Conservation (phyloP, 2,113 vertebrate genomes). For the Lophius piscatorius region DNA sequence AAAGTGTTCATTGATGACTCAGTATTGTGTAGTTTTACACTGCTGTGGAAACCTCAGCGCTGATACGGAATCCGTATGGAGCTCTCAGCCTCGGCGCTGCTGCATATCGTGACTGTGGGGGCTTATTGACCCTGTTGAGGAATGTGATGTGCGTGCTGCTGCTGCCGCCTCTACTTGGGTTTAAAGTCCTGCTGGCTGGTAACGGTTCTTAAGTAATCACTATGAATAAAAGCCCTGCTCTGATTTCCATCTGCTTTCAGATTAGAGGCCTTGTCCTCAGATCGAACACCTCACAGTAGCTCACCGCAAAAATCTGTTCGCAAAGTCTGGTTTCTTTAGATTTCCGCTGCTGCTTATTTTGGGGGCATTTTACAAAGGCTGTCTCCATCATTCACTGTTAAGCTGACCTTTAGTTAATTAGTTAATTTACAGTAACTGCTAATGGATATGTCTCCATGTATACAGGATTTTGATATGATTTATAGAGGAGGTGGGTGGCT, state of each 20-base stretch:
- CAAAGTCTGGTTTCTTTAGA: conserved; percentile 5
- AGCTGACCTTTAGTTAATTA: conserved; percentile 39
- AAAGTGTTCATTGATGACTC: conserved; percentile 22
- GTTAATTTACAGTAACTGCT: conserved; percentile 12
- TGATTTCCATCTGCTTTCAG: conserved; percentile 38
- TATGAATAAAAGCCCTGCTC: conserved; percentile 19
- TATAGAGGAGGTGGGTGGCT: too few relatives aligned
- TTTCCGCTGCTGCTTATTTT: conserved; percentile 13
- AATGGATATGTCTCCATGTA: background rate
- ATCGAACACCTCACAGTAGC: conserved; percentile 41
- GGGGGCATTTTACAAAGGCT: conserved; percentile 8
- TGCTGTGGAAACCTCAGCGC: conserved; percentile 33
- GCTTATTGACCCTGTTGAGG: conserved; percentile 39
- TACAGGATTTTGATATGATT: too few relatives aligned
- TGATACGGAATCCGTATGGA: conserved; percentile 25
- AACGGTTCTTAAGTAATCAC: conserved; percentile 34
- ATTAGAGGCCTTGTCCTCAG: conserved; percentile 24
- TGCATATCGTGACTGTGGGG: conserved; percentile 66
- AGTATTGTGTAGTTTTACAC: conserved; percentile 27
- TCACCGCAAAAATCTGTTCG: background rate
- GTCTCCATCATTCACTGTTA: conserved; percentile 3
- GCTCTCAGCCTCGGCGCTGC: conserved; percentile 24
- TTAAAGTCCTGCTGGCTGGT: conserved; percentile 44
- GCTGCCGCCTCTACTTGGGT: conserved; percentile 48
- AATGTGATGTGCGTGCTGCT: conserved; percentile 69